Base-by-base conservation (phyloP, 2,888 invertebrate genomes). In the Pharmacophagus antenor region DNA sequence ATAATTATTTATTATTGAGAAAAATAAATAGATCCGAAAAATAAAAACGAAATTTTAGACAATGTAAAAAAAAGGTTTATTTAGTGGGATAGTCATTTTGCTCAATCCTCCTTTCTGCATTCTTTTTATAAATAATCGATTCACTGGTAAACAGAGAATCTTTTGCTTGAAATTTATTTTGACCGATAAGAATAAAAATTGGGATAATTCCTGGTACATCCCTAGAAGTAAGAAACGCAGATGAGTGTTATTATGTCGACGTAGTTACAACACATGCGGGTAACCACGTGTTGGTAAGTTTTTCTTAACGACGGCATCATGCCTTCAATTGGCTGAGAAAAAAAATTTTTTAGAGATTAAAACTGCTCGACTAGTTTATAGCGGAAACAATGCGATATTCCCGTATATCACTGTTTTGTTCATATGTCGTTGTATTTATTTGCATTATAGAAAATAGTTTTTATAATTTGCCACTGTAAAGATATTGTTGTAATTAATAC, bases 191-290 rank as follows among this genome's bases (percentile, higher is more conserved):
- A 31, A 31, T 31, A 12, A 31, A 1, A 15, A 37, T 37, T 5
- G 37, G 37, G 2, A 1, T 8, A 4, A 37, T 31, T n/a, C n/a
- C 37, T 37, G 57, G 52, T 61, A 63, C 66, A 67, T 60, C 57
- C 57, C 69, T 66, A 63, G 63, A 66, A 60, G 66, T 64, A 63
- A 68, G 70, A 67, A 67, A 70, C 71, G 74, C 82, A 81, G 77
- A 83, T 85, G 84, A 70, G 70, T 70, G 73, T 70, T 68, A 68
- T 76, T 74, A 77, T 74, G 71, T 68, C 68, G 69, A 64, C 66
- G 64, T 72, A 66, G 66, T 62, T 64, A 62, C 63, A 75, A 74
- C 81, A 82, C 66, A 85, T 87, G 86, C 86, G 88, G 87, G 88
- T 66, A 53, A 77, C 80, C 88, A 87, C 85, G 86, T 88, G 88